Conservation (phyloP, 2,888 invertebrate genomes). For the Ecliptopera silaceata region DNA sequence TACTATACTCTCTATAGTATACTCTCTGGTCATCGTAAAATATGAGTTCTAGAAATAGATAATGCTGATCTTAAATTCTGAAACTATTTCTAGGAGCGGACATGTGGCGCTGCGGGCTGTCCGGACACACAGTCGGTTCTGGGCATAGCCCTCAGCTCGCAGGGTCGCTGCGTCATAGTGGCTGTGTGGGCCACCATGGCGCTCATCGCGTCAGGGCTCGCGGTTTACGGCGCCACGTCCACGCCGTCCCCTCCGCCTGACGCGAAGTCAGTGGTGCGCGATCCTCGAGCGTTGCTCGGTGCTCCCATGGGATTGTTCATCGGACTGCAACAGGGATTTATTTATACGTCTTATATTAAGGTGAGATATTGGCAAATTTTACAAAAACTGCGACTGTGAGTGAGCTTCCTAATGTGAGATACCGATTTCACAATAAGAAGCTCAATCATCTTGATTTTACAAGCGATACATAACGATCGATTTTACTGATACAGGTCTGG, state of each 20-base stretch:
- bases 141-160: slow-evolving; percentile 61
- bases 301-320: slow-evolving; percentile 91
- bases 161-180: slow-evolving; percentile 62
- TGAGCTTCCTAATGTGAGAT: no score
- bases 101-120: slow-evolving; percentile 72
- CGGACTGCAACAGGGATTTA: slow-evolving; percentile 92
- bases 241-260: slow-evolving; percentile 67
- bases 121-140: slow-evolving; percentile 60
- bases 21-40: no score
- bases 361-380: slow-evolving; percentile 58
- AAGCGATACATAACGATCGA: no score
- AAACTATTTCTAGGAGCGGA: slow-evolving; percentile 49
- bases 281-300: slow-evolving; percentile 86
- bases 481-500: no score
- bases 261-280: slow-evolving; percentile 72
- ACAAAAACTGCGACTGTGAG: no score
- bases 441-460: no score
- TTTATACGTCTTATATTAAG: slow-evolving; percentile 92
- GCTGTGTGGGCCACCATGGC: slow-evolving; percentile 66
- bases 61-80: no score
- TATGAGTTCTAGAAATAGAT: no score
- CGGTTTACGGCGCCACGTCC: slow-evolving; percentile 64
- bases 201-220: slow-evolving; percentile 57
- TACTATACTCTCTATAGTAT: no score
- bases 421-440: no score